Conservation (phyloP, 2,888 invertebrate species). For the Thyatira batis region DNA sequence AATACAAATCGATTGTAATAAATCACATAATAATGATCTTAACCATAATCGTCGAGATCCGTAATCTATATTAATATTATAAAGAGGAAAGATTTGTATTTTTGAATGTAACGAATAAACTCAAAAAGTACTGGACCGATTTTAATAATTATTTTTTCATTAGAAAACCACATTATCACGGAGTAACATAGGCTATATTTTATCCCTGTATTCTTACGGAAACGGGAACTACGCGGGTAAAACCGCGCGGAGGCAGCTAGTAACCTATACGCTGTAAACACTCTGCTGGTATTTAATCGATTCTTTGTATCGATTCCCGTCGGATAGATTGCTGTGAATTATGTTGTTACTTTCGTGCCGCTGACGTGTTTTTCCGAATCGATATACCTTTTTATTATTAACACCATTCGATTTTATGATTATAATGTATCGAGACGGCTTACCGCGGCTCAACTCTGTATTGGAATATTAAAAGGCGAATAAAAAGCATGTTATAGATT, state of each 20-base stretch:
- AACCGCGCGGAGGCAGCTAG: too few species aligned
- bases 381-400: constrained; percentile 12
- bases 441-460: neutral
- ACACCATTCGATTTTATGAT: constrained; percentile 23
- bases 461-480: neutral
- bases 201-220: constrained; percentile 39
- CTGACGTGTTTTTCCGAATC: constrained; percentile 16
- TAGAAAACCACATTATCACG: too few species aligned
- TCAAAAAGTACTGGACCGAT: too few species aligned
- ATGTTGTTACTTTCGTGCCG: constrained; percentile 20
- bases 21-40: constrained; percentile 24
- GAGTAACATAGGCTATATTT: too few species aligned
- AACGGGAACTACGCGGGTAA: constrained; percentile 18
- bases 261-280: constrained; percentile 23
- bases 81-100: too few species aligned
- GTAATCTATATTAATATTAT: too few species aligned
- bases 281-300: constrained; percentile 19
- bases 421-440: constrained; percentile 10
- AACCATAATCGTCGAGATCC: constrained; percentile 16
- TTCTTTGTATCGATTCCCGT: constrained; percentile 21
- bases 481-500: constrained; percentile 1
- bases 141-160: too few species aligned
- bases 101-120: too few species aligned
- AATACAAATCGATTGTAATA: constrained; percentile 38
- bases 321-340: constrained; percentile 22